Evolutionary conservation across 2,888 invertebrate genomes (phyloP).

Genomic region (Aphidoletes aphidimyza): DNA sequence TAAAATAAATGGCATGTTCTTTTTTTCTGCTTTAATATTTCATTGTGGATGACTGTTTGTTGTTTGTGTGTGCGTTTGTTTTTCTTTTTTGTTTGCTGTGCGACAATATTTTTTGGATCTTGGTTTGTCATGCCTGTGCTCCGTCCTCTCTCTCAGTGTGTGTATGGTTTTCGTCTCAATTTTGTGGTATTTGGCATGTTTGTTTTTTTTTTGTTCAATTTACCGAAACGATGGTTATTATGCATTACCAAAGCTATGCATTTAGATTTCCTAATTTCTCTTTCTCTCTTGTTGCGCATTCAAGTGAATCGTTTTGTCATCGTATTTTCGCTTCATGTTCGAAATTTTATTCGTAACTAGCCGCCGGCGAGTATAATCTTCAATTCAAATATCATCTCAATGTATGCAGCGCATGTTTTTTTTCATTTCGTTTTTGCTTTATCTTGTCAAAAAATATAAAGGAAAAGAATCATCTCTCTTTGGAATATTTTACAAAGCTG

Average conservation of each 20-base stretch:
- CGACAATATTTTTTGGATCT: neutral
- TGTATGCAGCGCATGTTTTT: neutral
- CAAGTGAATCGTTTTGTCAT: constrained; percentile 15
- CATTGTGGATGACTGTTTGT: neutral
- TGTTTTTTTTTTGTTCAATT: constrained; percentile 7
- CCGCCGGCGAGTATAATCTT: constrained; percentile 26
- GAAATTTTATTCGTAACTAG: neutral
- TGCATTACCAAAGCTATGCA: constrained; percentile 51
- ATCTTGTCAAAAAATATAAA: too few relatives aligned
- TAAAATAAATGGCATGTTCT: constrained; percentile 32
- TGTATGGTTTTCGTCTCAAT: neutral
- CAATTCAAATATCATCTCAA: constrained; percentile 22
- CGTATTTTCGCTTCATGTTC: neutral
- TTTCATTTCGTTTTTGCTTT: neutral
- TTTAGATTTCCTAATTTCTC: constrained; percentile 46
- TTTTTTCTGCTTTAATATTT: constrained; percentile 33
- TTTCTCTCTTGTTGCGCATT: too few relatives aligned
- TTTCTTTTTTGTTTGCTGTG: neutral
- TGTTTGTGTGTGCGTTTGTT: neutral
- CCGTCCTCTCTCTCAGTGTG: neutral
- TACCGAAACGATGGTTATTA: constrained; percentile 32
- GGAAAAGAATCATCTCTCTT: too few relatives aligned
- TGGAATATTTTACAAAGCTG: neutral
- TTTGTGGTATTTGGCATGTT: neutral
- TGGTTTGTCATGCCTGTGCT: neutral